Evolutionary conservation across 1,140 invertebrate genomes (phyloP), one percentile per base, ranked within the genome.

Genomic region (Drosophila paulistorum): DNA sequence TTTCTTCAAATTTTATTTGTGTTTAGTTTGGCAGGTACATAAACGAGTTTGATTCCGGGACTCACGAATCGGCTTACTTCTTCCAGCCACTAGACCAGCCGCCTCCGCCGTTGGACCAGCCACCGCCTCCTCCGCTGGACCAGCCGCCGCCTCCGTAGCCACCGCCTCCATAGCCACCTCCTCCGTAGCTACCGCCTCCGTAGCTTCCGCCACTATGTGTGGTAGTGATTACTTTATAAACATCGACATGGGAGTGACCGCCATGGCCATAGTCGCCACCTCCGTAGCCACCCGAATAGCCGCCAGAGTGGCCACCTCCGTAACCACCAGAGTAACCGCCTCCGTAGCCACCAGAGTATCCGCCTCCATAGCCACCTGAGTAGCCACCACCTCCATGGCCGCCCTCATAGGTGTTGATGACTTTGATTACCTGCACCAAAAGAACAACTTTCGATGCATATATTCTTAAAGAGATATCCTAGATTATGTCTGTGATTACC

Each of bases 21-120:
- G 60, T 51, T 63, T 42, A 45, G 63, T 69, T 57, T 67, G 17
- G 60, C 73, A 76, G 74, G 74, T 76, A 77, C 74, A 54, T 78
- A 63, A 82, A 81, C 70, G 39, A 45, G 79, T 82, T 78, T 74
- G 35, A 55, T 61, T 71, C 39, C 57, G 68, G 74, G 45, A 39
- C 65, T 58, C 7, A 62, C 30, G 45, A 65, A 71, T 45, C 14
- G 45, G 64, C 6, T 73, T 71, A 83, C 42, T 84, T 84, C 57
- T 84, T 84, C 81, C 73, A 77, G 81, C 81, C 83, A 30, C 80
- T 80, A 62, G 80, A 82, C 23, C 81, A 71, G 14, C 45, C 45
- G 10, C 45, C 9, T 35, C 79, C 78, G n/a, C 71, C 68, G 5
- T 20, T 48, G 7, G 42, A 48, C 42, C 42, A 48, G 14, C 42